A percentile compares a stretch with the other conserved stretches of the same genome.
Conservation (phyloP, 2,797 vertebrate species). For the Vireo griseus region DNA sequence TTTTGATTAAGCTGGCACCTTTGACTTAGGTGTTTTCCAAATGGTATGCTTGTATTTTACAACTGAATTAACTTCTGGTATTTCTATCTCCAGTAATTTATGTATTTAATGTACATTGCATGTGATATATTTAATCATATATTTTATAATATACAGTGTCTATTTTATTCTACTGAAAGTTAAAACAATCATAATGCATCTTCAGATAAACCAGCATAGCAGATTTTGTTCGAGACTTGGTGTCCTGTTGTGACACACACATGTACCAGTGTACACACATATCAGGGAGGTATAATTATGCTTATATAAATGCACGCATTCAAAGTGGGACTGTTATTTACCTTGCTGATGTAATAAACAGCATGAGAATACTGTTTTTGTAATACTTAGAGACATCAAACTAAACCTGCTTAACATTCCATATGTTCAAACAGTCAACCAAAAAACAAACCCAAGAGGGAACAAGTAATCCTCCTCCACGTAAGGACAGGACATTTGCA, state of each 20-base stretch:
- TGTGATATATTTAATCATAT: not conserved
- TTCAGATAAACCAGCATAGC: not conserved
- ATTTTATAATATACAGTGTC: not conserved
- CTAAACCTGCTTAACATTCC: not conserved
- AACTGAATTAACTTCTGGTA: not conserved
- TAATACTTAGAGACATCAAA: not conserved
- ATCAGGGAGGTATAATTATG: not conserved
- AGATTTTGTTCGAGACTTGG: not conserved
- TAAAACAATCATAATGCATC: not conserved
- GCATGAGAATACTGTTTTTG: not conserved
- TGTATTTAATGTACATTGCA: not conserved
- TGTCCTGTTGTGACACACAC: not conserved
- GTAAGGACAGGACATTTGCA: not conserved
- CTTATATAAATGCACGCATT: not conserved
- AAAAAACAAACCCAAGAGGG: not conserved
- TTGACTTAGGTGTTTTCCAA: not conserved
- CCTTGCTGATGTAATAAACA: not conserved
- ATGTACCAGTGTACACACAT: accelerated
- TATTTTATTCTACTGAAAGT: not conserved
- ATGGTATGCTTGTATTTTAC: not conserved
- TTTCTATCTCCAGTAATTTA: not conserved
- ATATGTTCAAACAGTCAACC: not conserved
- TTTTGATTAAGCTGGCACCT: not conserved
- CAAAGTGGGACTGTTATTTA: not conserved
- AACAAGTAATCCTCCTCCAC: not conserved